Base-by-base conservation (phyloP, 2,888 invertebrate species). In the Thelaira solivaga region DNA sequence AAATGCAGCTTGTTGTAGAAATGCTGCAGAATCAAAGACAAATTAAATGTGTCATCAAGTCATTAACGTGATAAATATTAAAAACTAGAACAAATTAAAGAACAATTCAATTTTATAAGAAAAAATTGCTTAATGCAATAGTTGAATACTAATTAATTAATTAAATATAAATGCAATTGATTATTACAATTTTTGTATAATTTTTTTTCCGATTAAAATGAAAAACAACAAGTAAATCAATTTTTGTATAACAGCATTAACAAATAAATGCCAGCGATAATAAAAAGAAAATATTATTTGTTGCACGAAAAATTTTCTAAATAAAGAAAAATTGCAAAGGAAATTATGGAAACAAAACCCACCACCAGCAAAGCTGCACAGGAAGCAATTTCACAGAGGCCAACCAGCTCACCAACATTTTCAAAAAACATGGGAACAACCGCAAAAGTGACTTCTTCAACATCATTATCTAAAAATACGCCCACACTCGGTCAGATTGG, bases 401-500 rank as follows among this genome's bases (percentile, higher is more conserved):
- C 39, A 18, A 16, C 34, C 26, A n/a, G n/a, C n/a, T 22, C 31
- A 72, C 36, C 57, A 16, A 62, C 55, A 59, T 20, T 83, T 69
- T 45, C 81, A 11, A 83, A 85, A 59, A 83, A 82, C 64, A 77
- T 81, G 11, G 69, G 73, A 2, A 6, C 49, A 2, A n/a, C 57
- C 1, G 61, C 11, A 4, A 31, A 20, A 36, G 39, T 57, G 2
- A 20, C 73, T 7, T 18, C 61, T 24, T 22, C 51, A 24, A 81
- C 61, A 49, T 29, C 73, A 20, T n/a, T 61, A 2, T 39, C 39
- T 8, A 16, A 51, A 26, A 24, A 80, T 81, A 80, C 82, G 55
- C 84, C 86, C 26, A 82, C 82, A 5, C 73, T 84, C 0, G 62
- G 82, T 1, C 82, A 84, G 16, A 65, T 83, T 43, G 81, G 82